phyloP scores from a whole-genome alignment of 2,113 vertebrate species.

The Anhinga anhinga region DNA sequence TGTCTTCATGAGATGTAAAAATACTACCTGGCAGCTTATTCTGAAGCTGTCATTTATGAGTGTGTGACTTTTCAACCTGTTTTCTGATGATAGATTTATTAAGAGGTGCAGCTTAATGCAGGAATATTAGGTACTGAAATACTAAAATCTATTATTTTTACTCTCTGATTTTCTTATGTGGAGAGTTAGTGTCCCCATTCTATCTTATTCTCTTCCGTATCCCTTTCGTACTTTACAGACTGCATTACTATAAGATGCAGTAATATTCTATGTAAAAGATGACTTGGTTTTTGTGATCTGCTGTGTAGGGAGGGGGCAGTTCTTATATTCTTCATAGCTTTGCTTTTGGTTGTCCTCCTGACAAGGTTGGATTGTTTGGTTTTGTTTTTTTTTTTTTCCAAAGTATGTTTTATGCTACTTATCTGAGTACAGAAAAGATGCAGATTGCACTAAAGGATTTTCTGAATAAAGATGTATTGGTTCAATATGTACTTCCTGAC shows the following conservation, averaged over 20 bases:
- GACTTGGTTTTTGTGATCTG: not conserved
- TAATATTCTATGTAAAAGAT: not conserved
- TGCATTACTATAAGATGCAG: not conserved
- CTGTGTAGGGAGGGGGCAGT: not conserved
- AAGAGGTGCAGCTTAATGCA: not conserved
- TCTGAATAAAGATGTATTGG: not conserved
- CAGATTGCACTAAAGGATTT: not conserved
- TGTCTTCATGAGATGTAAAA: not conserved
- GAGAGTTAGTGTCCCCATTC: not conserved
- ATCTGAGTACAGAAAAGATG: not conserved
- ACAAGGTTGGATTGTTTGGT: not conserved
- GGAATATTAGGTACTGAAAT: not conserved
- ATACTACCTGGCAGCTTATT: not conserved
- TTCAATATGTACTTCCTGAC: not conserved
- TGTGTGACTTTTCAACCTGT: not conserved
- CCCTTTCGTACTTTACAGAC: not conserved
- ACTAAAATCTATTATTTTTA: not conserved
- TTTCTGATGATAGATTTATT: not conserved
- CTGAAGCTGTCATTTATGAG: not conserved
- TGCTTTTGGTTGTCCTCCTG: not conserved
- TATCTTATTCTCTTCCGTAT: not conserved
- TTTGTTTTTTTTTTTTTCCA: not conserved
- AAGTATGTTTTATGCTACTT: not conserved
- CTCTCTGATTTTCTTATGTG: not conserved
- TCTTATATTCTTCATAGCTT: not conserved